Base-by-base conservation (phyloP, 2,113 vertebrate species). In the Mastomys coucha region DNA sequence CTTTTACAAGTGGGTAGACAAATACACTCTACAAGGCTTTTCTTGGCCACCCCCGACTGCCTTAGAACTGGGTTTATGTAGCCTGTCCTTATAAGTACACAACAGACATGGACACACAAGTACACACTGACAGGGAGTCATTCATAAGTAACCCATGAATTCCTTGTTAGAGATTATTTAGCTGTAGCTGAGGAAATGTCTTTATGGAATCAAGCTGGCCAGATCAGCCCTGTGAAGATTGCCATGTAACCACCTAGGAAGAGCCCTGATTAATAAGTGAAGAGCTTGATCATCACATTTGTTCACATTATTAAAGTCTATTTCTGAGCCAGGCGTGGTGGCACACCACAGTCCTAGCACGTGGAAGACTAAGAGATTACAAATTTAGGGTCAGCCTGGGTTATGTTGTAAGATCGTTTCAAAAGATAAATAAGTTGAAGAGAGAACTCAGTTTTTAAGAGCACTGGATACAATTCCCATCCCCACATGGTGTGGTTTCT, bases 1-100 rank as follows among this genome's bases (percentile, higher is more conserved):
- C 89, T 95, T 81, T 78, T 53, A 92, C 63, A 92, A 53, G 67
- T 69, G 42, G 14, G 45, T 75, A 75, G 51, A 81, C 88, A 86
- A 84, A 70, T 89, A 5, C 12, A 14, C 67, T 20, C 73, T 75
- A 36, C 89, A 78, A 77, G 72, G 73, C 28, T 81, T 12, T 90
- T 93, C 19, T 49, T 89, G 75, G 36, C 42, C 45, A 0, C 8
- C 6, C 36, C 56, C 13, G 67, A 31, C 86, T 72, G 2, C 20
- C 67, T 19, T 93, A 5, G 36, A 76, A 78, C 17, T 70, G 31
- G 33, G 69, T n/a, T n/a, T n/a, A n/a, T 45, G 36, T 60, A 11
- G 73, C 39, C 76, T 19, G 28, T 93, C 13, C 73, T 82, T 69
- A 9, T 70, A 60, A 20, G 39, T 94, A 8, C 8, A 89, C 72